These are phyloP conservation scores for Amphiduros pacificus DNA, from an alignment of 2,888 invertebrate genomes.

Conservation along the genomic window DNA sequence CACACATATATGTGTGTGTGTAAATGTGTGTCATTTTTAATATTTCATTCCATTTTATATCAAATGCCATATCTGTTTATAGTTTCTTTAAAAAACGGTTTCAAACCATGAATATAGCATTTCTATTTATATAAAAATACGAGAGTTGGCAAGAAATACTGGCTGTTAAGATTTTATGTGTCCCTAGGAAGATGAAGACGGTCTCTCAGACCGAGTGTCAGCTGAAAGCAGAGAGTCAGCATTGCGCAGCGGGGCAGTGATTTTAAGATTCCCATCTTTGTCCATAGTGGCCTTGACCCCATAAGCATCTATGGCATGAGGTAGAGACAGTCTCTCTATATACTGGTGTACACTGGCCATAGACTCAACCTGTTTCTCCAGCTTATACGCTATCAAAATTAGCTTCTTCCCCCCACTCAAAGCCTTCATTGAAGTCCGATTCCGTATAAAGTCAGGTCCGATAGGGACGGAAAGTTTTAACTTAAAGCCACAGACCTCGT, in stretches of 20 bases:
- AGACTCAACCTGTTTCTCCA: neutral
- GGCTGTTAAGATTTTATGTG: no score
- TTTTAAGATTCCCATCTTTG: constrained; percentile 14
- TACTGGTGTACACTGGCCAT: constrained; percentile 3
- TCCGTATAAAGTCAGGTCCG: constrained; percentile 9
- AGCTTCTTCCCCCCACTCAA: constrained; percentile 10
- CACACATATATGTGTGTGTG: no score
- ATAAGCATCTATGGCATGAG: constrained; percentile 14
- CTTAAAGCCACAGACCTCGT: neutral
- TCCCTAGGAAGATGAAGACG: no score
- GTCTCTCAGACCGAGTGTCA: no score
- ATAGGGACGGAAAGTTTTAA: constrained; percentile 7
- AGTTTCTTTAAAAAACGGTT: no score
- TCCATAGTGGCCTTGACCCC: constrained; percentile 17
- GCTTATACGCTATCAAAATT: constrained; percentile 9
- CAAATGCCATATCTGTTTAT: no score
- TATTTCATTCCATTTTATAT: no score
- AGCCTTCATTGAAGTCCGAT: constrained; percentile 15
- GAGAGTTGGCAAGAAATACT: no score
- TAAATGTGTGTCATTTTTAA: no score
- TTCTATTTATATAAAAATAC: no score
- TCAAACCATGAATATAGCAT: no score
- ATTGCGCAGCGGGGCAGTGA: constrained; percentile 6
- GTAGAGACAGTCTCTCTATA: constrained; percentile 11
- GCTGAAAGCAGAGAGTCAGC: no score